These are phyloP conservation scores for Drosophila anceps DNA, from an alignment of 2,888 invertebrate species.

Conservation along the genomic window DNA sequence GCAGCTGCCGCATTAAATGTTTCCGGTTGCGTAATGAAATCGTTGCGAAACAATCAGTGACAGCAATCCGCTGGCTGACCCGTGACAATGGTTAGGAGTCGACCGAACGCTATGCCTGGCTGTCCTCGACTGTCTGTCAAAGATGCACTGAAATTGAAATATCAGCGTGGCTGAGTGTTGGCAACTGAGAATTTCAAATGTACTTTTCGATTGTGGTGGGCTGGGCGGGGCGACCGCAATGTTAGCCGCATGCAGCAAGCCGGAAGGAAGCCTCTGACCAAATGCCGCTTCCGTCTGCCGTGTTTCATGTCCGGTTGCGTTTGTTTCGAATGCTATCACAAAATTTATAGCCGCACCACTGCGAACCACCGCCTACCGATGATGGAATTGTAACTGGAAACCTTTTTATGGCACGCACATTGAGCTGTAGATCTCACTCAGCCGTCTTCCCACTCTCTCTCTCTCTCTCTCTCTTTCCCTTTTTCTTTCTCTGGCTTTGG, in stretches of 20 bases:
- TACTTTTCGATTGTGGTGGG: slow-evolving; percentile 12
- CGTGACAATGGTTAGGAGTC: slow-evolving; percentile 21
- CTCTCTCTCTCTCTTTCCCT: not conserved
- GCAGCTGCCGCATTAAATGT: slow-evolving; percentile 24
- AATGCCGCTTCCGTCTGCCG: slow-evolving; percentile 67
- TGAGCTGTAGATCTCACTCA: slow-evolving; percentile 11
- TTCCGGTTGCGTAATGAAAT: slow-evolving; percentile 47
- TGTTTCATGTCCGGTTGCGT: slow-evolving; percentile 47
- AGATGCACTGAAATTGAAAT: slow-evolving; percentile 51
- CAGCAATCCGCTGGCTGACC: slow-evolving; percentile 30
- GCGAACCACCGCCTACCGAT: slow-evolving; percentile 12
- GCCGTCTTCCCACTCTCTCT: slow-evolving; percentile 4
- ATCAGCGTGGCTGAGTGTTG: slow-evolving; percentile 40
- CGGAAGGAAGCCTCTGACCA: slow-evolving; percentile 75
- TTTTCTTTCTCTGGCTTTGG: slow-evolving; percentile 14
- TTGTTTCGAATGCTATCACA: slow-evolving; percentile 44
- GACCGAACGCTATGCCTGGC: slow-evolving; percentile 20
- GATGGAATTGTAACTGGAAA: slow-evolving; percentile 48
- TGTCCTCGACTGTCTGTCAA: slow-evolving; percentile 42
- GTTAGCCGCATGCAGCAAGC: slow-evolving; percentile 70
- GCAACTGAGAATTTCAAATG: slow-evolving; percentile 59
- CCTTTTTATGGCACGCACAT: slow-evolving; percentile 54
- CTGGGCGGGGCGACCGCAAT: slow-evolving; percentile 53
- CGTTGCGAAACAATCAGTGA: slow-evolving; percentile 31
- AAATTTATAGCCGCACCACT: slow-evolving; percentile 45